These are phyloP conservation scores for Coracopsis vasa DNA, from an alignment of 2,113 vertebrate species.

Conservation along the genomic window DNA sequence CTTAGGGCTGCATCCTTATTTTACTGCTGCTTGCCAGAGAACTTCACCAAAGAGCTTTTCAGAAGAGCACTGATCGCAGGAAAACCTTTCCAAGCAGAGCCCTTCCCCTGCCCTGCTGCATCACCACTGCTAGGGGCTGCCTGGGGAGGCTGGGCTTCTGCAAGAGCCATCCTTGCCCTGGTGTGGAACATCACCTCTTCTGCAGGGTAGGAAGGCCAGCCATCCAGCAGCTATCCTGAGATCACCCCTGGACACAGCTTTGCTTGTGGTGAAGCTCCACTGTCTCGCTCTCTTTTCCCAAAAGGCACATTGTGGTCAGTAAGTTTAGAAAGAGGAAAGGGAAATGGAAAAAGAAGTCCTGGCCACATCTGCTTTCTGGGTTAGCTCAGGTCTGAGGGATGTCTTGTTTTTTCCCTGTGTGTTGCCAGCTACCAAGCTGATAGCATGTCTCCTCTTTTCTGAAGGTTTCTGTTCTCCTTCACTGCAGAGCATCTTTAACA, in stretches of 20 bases:
- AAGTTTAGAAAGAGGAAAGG: background rate
- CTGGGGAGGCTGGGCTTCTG: background rate
- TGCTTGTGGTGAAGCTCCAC: background rate
- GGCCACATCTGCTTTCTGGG: background rate
- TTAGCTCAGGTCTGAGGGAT: background rate
- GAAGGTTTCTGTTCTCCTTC: background rate
- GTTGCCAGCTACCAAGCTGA: background rate
- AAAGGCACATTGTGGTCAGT: background rate
- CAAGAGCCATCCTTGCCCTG: background rate
- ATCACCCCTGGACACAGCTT: background rate
- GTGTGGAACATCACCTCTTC: background rate
- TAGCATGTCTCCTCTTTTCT: background rate
- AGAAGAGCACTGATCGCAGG: background rate
- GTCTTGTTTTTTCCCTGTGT: background rate
- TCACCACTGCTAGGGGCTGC: background rate
- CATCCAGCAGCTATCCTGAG: background rate
- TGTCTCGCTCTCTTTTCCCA: background rate
- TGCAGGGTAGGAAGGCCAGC: background rate
- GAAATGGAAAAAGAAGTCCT: background rate
- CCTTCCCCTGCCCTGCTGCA: background rate
- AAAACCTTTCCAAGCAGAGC: background rate
- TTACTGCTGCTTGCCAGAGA: background rate
- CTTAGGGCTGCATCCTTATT: background rate
- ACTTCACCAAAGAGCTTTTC: background rate
- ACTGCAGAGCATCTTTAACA: background rate